Evolutionary conservation across 2,113 vertebrate species (phyloP).

Genomic region (Anhinga rufa): DNA sequence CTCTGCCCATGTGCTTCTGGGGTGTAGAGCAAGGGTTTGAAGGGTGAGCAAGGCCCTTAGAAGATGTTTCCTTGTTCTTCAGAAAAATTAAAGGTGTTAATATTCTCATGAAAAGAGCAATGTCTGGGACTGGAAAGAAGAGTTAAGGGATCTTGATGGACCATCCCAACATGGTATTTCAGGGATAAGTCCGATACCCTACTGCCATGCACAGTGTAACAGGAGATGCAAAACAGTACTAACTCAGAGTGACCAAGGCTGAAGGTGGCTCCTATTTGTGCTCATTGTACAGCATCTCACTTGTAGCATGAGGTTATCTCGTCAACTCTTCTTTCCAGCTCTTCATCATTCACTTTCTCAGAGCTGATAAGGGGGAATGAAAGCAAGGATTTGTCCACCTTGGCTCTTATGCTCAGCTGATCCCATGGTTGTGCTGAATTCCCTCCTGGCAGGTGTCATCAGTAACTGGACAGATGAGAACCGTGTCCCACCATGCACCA

Average conservation of each 20-base stretch:
- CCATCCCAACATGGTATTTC: neutral
- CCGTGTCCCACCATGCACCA: constrained; percentile 92
- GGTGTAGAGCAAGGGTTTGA: neutral
- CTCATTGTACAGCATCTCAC: neutral
- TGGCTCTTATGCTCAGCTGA: neutral
- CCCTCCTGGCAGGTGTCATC: constrained; percentile 83
- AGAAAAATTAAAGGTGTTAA: neutral
- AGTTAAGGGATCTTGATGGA: neutral
- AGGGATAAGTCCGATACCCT: neutral
- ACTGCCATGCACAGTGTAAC: neutral
- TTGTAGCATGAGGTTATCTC: neutral
- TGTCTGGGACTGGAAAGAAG: neutral
- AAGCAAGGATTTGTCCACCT: neutral
- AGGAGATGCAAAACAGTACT: neutral
- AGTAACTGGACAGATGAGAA: constrained; percentile 93
- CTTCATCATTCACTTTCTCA: neutral
- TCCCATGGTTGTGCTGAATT: neutral
- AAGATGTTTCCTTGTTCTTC: neutral
- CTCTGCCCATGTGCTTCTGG: neutral
- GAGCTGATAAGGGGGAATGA: neutral
- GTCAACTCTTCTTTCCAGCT: neutral
- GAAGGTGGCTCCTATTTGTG: neutral
- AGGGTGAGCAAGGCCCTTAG: neutral
- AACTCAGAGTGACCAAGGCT: neutral
- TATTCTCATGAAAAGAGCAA: neutral